Evolutionary conservation across 2,113 vertebrate species (phyloP).

Genomic region (Neogobius melanostomus): DNA sequence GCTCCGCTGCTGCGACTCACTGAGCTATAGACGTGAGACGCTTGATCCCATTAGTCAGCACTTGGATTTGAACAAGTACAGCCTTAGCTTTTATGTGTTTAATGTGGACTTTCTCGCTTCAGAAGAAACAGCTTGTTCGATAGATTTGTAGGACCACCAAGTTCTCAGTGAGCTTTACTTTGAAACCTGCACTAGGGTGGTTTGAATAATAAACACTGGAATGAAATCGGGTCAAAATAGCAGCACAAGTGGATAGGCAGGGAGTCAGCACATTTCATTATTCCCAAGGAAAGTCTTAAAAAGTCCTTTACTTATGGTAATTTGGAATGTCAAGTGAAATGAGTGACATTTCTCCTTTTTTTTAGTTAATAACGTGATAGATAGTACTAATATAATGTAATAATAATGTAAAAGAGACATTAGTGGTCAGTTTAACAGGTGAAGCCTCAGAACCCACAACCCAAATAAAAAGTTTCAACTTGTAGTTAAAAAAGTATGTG

Average conservation of each 20-base stretch:
- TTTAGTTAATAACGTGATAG: neutral
- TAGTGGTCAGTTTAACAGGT: no score
- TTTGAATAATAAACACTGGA: slow-evolving; percentile 35
- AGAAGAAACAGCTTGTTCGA: slow-evolving; percentile 49
- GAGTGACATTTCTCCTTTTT: neutral
- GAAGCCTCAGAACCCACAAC: no score
- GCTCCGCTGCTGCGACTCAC: slow-evolving; percentile 45
- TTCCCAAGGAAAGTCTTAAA: neutral
- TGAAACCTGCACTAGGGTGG: slow-evolving; percentile 15
- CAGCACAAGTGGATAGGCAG: neutral
- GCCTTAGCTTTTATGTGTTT: slow-evolving; percentile 40
- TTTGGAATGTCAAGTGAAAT: neutral
- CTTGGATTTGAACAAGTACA: slow-evolving; percentile 42
- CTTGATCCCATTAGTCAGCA: slow-evolving; percentile 50
- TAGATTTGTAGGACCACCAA: slow-evolving; percentile 25
- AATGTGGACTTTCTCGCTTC: slow-evolving; percentile 30
- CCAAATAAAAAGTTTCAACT: no score
- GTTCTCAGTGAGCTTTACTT: slow-evolving; percentile 17
- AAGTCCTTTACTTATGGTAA: neutral
- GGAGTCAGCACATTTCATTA: slow-evolving; percentile 2
- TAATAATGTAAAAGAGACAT: no score
- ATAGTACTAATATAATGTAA: no score
- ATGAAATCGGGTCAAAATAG: slow-evolving; percentile 15
- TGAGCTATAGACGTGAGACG: slow-evolving; percentile 35
- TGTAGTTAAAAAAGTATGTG: no score